A percentile compares a stretch with the other conserved stretches of the same genome.
phyloP scores from a whole-genome alignment of 1,140 invertebrate genomes.

The Drosophila obscura region DNA sequence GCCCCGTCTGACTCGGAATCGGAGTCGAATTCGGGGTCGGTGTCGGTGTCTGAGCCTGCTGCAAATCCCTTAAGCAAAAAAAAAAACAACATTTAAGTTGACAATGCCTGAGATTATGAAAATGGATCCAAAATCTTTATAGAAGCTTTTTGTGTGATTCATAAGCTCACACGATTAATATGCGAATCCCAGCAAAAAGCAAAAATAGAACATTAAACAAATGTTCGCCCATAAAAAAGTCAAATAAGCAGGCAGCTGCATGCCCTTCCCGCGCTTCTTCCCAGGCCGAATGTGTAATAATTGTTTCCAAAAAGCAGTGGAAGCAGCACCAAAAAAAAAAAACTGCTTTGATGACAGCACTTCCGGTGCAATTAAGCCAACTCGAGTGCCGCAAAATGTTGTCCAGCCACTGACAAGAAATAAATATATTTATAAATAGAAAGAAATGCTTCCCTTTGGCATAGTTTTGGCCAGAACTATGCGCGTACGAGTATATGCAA shows the following conservation, averaged over 20 bases:
- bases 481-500: neutral
- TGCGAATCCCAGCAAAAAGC: constrained; percentile 41
- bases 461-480: constrained; percentile 35
- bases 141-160: constrained; percentile 42
- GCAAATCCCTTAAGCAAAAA: constrained; percentile 29
- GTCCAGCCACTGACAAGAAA: constrained; percentile 54
- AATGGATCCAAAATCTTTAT: constrained; percentile 35
- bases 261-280: neutral
- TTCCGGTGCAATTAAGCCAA: constrained; percentile 72
- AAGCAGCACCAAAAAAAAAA: neutral
- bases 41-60: neutral
- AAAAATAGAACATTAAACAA: constrained; percentile 63
- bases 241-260: constrained; percentile 40
- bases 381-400: constrained; percentile 43
- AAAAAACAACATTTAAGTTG: constrained; percentile 37
- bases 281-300: constrained; percentile 18
- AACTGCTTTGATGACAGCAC: constrained; percentile 65
- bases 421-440: constrained; percentile 35
- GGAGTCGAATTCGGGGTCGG: neutral
- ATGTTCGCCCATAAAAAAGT: constrained; percentile 49
- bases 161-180: constrained; percentile 54
- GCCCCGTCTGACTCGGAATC: constrained; percentile 48
- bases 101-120: constrained; percentile 49
- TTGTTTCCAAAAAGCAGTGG: constrained; percentile 12
- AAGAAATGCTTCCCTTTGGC: constrained; percentile 33